Conservation (phyloP, 2,113 vertebrate species). For the Campylomormyrus numenius region DNA sequence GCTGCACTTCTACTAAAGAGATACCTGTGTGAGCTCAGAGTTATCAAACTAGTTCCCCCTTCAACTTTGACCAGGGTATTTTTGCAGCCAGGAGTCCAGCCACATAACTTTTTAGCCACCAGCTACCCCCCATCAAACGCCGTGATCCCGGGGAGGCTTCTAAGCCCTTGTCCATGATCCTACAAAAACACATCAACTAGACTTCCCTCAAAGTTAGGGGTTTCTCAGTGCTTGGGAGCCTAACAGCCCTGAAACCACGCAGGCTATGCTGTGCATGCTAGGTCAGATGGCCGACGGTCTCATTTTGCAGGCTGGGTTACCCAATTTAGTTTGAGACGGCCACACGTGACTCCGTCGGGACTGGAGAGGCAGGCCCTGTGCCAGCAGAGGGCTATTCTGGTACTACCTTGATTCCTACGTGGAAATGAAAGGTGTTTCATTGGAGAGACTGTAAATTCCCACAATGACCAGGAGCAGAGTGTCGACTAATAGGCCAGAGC, state of each 20-base stretch:
- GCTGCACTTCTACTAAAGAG: neutral
- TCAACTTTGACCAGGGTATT: neutral
- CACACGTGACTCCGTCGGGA: neutral
- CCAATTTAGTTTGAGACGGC: conserved; percentile 28
- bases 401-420: neutral
- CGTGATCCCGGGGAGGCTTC: neutral
- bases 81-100: neutral
- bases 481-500: neutral
- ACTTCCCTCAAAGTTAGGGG: neutral
- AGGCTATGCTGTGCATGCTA: conserved; percentile 24
- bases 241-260: conserved; percentile 32
- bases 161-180: neutral
- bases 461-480: neutral
- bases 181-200: neutral
- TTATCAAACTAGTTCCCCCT: neutral
- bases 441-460: neutral
- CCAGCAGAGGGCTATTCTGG: neutral
- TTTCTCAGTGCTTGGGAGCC: conserved; percentile 26
- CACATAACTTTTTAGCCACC: neutral
- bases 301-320: conserved; percentile 39
- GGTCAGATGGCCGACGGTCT: conserved; percentile 29
- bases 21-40: neutral
- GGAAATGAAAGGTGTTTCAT: neutral
- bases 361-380: neutral
- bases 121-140: neutral